Evolutionary conservation across 2,888 invertebrate species (phyloP).

Genomic region (Julus scanicus): DNA sequence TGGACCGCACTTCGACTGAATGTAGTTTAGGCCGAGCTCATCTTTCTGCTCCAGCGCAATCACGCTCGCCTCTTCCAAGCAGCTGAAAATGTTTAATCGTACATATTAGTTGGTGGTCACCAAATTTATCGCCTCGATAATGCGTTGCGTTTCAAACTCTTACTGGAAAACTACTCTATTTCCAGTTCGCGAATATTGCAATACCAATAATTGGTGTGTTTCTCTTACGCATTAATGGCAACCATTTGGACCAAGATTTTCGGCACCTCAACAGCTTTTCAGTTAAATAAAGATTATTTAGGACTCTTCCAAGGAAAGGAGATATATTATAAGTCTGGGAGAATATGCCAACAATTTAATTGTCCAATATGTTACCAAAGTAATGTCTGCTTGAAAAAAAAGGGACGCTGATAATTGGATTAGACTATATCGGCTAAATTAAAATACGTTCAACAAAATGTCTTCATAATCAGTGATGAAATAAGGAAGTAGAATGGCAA

Average conservation of each 20-base stretch:
- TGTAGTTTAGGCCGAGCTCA: conserved; percentile 74
- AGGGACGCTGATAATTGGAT: no score
- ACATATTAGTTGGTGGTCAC: neutral
- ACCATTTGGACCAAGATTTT: neutral
- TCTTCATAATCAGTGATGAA: no score
- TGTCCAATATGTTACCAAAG: no score
- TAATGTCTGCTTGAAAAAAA: no score
- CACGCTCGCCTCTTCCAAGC: conserved; percentile 81
- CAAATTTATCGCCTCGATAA: conserved; percentile 24
- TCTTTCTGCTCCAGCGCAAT: conserved; percentile 84
- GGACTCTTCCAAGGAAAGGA: no score
- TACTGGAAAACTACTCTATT: neutral
- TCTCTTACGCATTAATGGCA: neutral
- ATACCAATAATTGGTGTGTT: neutral
- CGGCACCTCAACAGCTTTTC: neutral
- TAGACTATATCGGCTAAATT: no score
- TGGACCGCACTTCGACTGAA: conserved; percentile 74
- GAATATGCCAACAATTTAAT: no score
- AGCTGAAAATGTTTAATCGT: conserved; percentile 68
- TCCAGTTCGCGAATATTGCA: neutral
- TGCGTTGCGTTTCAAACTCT: neutral
- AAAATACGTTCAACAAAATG: no score
- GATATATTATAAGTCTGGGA: no score
- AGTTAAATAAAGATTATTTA: neutral
- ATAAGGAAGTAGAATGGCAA: no score